phyloP scores from a whole-genome alignment of 2,888 invertebrate species.

The Drosophila acutilabella region DNA sequence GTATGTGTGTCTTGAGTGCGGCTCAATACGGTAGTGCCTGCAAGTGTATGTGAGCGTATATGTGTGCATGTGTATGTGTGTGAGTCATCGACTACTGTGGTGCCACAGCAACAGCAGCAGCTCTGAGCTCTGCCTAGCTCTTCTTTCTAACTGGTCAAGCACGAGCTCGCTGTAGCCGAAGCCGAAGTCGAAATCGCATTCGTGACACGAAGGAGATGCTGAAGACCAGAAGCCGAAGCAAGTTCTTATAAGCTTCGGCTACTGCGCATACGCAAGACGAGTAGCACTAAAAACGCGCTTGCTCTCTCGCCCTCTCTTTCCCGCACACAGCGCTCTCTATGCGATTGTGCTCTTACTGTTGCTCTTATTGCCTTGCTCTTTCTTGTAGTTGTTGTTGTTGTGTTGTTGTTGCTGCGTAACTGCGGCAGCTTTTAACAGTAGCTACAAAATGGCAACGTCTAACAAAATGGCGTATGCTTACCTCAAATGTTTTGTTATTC shows the following conservation, averaged over 20 bases:
- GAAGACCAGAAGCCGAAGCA: slow-evolving; percentile 85
- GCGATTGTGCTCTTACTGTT: slow-evolving; percentile 4
- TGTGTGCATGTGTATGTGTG: slow-evolving; percentile 52
- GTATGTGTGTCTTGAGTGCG: slow-evolving; percentile 53
- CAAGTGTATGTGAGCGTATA: slow-evolving; percentile 21
- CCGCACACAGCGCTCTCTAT: slow-evolving; percentile 17
- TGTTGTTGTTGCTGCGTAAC: slow-evolving; percentile 53
- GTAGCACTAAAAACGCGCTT: slow-evolving; percentile 60
- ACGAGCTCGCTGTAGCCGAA: slow-evolving; percentile 46
- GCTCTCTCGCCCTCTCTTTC: slow-evolving; percentile 19
- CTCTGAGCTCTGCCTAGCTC: slow-evolving; percentile 59
- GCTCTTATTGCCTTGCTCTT: not conserved
- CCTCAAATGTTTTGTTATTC: slow-evolving; percentile 33
- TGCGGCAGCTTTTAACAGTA: slow-evolving; percentile 65
- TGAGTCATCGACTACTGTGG: slow-evolving; percentile 71
- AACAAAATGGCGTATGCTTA: slow-evolving; percentile 74
- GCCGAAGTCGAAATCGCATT: slow-evolving; percentile 53
- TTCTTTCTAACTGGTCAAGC: slow-evolving; percentile 71
- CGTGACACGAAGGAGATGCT: slow-evolving; percentile 82
- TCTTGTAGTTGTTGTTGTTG: slow-evolving; percentile 7
- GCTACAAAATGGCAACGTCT: slow-evolving; percentile 72
- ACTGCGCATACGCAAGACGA: slow-evolving; percentile 79
- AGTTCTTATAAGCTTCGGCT: slow-evolving; percentile 71
- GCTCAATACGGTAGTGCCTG: slow-evolving; percentile 62
- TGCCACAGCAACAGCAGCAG: slow-evolving; percentile 43